Evolutionary conservation across 2,113 vertebrate species (phyloP).

Genomic region (Dolichallabes microphthalmus): DNA sequence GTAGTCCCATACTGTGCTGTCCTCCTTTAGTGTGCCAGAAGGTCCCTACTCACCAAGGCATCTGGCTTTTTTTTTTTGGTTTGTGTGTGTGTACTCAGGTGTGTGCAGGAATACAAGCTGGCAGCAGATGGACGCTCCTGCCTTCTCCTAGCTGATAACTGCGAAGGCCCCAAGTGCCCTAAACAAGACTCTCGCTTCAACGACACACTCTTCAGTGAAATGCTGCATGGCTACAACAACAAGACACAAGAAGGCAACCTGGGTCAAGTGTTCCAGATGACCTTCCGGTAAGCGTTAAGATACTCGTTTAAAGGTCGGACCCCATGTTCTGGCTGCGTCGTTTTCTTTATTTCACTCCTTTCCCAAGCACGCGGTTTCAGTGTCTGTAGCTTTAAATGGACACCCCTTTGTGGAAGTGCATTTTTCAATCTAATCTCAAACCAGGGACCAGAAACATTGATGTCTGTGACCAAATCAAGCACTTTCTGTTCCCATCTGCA

Average conservation of each 20-base stretch:
- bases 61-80: not conserved
- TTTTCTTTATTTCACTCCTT: too few species aligned
- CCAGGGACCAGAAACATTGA: too few species aligned
- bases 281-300: constrained; percentile 82
- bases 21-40: constrained; percentile 9
- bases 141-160: constrained; percentile 87
- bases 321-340: too few species aligned
- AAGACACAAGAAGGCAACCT: constrained; percentile 90
- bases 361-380: too few species aligned
- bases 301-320: too few species aligned
- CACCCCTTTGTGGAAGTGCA: too few species aligned
- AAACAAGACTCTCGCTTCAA: constrained; percentile 86
- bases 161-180: constrained; percentile 87
- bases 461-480: too few species aligned
- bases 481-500: too few species aligned
- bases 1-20: constrained; percentile 14
- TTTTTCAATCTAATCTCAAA: too few species aligned
- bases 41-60: constrained; percentile 8
- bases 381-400: too few species aligned
- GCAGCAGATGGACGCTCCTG: constrained; percentile 93
- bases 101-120: constrained; percentile 95
- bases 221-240: constrained; percentile 96
- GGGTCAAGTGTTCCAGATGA: constrained; percentile 98
- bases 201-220: constrained; percentile 93
- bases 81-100: constrained; percentile 69